Base-by-base conservation (phyloP, 2,797 vertebrate genomes). In the Micropoecilia bifurca region DNA sequence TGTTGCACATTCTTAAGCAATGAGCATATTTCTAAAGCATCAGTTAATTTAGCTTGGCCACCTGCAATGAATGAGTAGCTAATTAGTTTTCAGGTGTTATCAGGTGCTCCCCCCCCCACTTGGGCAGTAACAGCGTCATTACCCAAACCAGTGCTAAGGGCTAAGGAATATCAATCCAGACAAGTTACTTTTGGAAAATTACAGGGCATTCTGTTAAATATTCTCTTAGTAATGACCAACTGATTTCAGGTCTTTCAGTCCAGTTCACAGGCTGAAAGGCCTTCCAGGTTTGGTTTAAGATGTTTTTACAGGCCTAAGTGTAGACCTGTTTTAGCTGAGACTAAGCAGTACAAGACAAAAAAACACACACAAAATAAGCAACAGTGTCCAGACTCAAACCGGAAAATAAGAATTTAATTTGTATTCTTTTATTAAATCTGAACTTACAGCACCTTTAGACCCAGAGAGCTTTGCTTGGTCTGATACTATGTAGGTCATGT, bases 1-100 rank as follows among this genome's bases (percentile, higher is more conserved):
- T 85, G 74, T 43, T 9, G 72, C 30, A 28, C 46, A 66, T 81
- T 79, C 48, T 78, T 68, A 71, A 39, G 79, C n/a, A 55, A 50
- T 57, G 48, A 28, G 41, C 22, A 39, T 76, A 12, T 57, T 74
- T 75, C 4, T 57, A 10, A 76, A 81, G 76, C 61, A 6, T 2
- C 18, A 73, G 5, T 77, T 47, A 53, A 4, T 47, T 4, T 20
- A 28, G 25, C 10, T 46, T 69, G 39, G 2, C 2, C 25, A 2
- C 77, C 45, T 71, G n/a, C 45, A 46, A 14, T 47, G 68, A 48
- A 72, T 53, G 45, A 72, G 28, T 46, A 10, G 81, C 46, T 30
- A 57, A 41, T 41, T n/a, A 18, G 16, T 53, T 45, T 22, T 8
- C 18, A 16, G 28, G 13, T 22, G 4, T 20, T 48, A 20, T 48